Conservation (phyloP, 2,888 invertebrate genomes). For the Cryptus viduatorius region DNA sequence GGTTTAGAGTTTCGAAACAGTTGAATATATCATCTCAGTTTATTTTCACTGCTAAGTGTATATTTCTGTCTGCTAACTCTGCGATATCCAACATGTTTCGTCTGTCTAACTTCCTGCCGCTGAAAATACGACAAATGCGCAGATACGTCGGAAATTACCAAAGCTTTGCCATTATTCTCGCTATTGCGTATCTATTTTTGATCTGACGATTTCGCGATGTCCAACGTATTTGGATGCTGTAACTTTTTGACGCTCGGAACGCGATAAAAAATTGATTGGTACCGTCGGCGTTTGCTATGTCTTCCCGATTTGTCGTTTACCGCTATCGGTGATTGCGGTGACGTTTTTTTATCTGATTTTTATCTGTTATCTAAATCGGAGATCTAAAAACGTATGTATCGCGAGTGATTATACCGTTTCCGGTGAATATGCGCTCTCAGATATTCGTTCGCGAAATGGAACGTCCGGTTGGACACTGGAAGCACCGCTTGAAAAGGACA, state of each 20-base stretch:
- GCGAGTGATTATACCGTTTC: not conserved
- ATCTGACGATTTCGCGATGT: too few relatives aligned
- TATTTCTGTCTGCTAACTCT: not conserved
- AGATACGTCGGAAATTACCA: too few relatives aligned
- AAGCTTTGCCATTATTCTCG: too few relatives aligned
- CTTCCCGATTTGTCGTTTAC: not conserved
- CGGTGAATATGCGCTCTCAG: not conserved
- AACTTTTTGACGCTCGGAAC: not conserved
- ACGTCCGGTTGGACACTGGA: conserved; percentile 17
- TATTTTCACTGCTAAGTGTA: not conserved
- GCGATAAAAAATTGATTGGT: not conserved
- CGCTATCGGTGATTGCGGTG: not conserved
- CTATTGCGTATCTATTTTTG: too few relatives aligned
- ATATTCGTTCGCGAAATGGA: conserved; percentile 3
- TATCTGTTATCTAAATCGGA: not conserved
- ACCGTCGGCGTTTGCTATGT: not conserved
- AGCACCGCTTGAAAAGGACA: conserved; percentile 20
- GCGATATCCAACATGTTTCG: not conserved
- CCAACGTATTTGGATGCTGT: not conserved
- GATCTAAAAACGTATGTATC: conserved; percentile 2
- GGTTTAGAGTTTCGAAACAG: not conserved
- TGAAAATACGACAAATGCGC: too few relatives aligned
- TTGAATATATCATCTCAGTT: not conserved
- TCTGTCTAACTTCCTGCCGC: not conserved
- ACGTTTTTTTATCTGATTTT: not conserved